Evolutionary conservation across 2,888 invertebrate species (phyloP).

Genomic region (Drosophila prolongata): DNA sequence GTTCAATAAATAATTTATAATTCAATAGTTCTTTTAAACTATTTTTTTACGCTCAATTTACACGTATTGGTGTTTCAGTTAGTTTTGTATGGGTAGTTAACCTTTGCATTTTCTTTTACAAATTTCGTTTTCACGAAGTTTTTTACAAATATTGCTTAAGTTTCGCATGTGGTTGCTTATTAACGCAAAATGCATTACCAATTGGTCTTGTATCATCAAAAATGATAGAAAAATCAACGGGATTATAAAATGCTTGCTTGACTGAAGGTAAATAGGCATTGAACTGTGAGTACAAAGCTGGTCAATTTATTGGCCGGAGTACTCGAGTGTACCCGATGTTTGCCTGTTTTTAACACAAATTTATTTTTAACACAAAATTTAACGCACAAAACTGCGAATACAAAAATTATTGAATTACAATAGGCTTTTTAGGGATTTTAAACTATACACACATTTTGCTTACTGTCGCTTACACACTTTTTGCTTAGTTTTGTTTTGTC

Average conservation of each 20-base stretch:
- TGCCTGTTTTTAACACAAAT: conserved; percentile 20
- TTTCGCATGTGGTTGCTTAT: conserved; percentile 30
- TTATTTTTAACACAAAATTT: conserved; percentile 29
- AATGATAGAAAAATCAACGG: conserved; percentile 17
- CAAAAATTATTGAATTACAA: conserved; percentile 39
- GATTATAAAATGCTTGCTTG: conserved; percentile 55
- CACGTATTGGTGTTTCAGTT: conserved; percentile 28
- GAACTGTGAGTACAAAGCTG: conserved; percentile 9
- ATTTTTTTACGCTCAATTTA: conserved; percentile 20
- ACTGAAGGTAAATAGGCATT: conserved; percentile 31
- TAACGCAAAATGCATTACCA: conserved; percentile 35
- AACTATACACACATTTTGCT: conserved; percentile 25
- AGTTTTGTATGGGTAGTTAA: conserved; percentile 50
- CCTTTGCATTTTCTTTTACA: conserved; percentile 11
- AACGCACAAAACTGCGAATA: conserved; percentile 19
- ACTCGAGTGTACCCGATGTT: conserved; percentile 3
- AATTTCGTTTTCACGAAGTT: conserved; percentile 28
- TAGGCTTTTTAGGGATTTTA: conserved; percentile 12
- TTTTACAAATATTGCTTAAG: conserved; percentile 65
- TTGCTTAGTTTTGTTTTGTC: conserved; percentile 37
- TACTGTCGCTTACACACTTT: conserved; percentile 22
- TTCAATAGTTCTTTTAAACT: conserved; percentile 34
- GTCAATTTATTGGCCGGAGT: conserved; percentile 11
- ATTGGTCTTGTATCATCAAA: conserved; percentile 18
- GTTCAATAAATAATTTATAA: conserved; percentile 32